Evolutionary conservation across 2,113 vertebrate genomes (phyloP).

Genomic region (Pica pica): DNA sequence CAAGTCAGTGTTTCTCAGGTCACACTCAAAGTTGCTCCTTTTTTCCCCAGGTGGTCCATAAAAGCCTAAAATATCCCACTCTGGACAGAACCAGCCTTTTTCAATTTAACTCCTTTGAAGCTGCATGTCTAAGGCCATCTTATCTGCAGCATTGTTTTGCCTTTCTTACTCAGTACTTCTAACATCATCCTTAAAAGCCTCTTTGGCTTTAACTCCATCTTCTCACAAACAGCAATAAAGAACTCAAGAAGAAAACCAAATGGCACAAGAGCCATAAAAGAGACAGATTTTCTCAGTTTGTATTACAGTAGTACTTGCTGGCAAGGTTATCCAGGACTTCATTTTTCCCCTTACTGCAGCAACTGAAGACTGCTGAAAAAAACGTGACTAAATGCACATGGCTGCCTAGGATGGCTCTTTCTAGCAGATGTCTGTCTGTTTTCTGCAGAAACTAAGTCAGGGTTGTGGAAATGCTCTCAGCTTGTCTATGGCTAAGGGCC

Average conservation of each 20-base stretch:
- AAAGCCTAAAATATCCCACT: not conserved
- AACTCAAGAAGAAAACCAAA: conserved; percentile 23
- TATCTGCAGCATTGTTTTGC: not conserved
- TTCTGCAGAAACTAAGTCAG: not conserved
- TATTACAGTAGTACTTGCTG: not conserved
- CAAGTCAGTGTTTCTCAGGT: not conserved
- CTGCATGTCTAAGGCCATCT: not conserved
- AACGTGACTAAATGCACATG: not conserved
- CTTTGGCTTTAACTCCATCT: not conserved
- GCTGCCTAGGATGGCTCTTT: not conserved
- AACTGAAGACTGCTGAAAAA: not conserved
- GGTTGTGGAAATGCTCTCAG: not conserved
- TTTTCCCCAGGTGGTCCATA: not conserved
- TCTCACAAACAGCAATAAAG: not conserved
- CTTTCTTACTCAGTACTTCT: not conserved
- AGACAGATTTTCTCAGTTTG: not conserved
- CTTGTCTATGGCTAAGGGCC: not conserved
- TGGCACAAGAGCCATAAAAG: not conserved
- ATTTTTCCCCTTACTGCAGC: not conserved
- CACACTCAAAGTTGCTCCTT: not conserved
- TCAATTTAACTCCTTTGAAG: not conserved
- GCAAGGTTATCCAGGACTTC: not conserved
- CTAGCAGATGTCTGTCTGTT: not conserved
- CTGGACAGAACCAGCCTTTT: not conserved
- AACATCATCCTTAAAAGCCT: not conserved